These are phyloP conservation scores for Plecturocebus donacophilus DNA, from an alignment of 2,113 vertebrate genomes.

Conservation along the genomic window DNA sequence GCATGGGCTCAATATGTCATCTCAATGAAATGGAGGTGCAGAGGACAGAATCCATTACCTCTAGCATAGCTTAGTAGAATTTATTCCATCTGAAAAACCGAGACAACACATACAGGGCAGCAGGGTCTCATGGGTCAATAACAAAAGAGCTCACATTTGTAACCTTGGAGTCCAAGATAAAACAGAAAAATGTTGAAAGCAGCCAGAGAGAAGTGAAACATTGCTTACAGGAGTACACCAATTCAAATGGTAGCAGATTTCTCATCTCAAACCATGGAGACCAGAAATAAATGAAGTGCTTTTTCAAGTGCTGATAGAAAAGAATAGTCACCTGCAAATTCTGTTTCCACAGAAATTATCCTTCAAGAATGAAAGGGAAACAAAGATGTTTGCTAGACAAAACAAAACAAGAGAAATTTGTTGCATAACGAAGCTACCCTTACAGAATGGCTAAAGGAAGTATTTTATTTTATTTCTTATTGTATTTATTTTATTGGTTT, in stretches of 20 bases:
- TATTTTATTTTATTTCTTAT: no score
- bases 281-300: not conserved
- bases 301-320: not conserved
- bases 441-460: not conserved
- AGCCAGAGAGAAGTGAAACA: not conserved
- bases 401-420: no score
- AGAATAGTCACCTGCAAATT: not conserved
- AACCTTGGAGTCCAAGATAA: not conserved
- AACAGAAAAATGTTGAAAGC: not conserved
- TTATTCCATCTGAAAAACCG: not conserved
- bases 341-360: not conserved
- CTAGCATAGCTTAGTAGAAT: not conserved
- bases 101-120: not conserved
- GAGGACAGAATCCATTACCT: not conserved
- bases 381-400: not conserved
- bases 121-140: not conserved
- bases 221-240: fast-evolving
- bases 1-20: not conserved
- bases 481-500: no score
- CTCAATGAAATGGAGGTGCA: not conserved
- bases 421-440: not conserved
- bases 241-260: not conserved
- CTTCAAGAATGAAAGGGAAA: not conserved
- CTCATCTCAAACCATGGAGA: not conserved
- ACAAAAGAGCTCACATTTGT: not conserved